These are phyloP conservation scores for Leptinotarsa peninsularis DNA, from an alignment of 2,888 invertebrate genomes.

Conservation along the genomic window DNA sequence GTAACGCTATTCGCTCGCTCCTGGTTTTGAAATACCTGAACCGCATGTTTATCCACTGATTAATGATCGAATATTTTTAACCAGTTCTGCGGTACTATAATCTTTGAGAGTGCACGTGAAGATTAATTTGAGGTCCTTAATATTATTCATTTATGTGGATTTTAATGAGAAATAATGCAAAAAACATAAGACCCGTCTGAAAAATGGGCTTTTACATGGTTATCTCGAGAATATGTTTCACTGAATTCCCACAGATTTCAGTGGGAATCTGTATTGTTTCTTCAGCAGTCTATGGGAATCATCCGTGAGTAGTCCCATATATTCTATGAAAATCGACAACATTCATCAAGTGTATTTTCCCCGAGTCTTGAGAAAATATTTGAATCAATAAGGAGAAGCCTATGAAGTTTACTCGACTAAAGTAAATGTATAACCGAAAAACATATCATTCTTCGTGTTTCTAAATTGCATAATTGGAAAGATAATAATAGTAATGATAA, in stretches of 20 bases:
- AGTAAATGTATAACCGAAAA: too few species aligned
- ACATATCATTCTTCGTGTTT: too few species aligned
- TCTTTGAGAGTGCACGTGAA: slow-evolving; percentile 52
- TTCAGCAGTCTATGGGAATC: background rate
- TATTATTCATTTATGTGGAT: slow-evolving; percentile 57
- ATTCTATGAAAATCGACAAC: background rate
- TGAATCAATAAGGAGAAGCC: too few species aligned
- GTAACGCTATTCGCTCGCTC: slow-evolving; percentile 51
- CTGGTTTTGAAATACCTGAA: slow-evolving; percentile 62
- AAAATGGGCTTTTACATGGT: slow-evolving; percentile 34
- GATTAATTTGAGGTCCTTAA: slow-evolving; percentile 56
- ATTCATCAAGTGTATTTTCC: too few species aligned
- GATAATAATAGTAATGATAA: too few species aligned
- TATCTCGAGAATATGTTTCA: slow-evolving; percentile 35
- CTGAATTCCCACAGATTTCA: slow-evolving; percentile 22
- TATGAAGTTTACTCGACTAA: too few species aligned
- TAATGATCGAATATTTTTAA: slow-evolving; percentile 62
- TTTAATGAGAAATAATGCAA: slow-evolving; percentile 53
- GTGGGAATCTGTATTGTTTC: background rate
- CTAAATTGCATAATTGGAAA: too few species aligned
- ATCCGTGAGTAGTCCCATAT: background rate
- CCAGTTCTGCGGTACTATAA: slow-evolving; percentile 57
- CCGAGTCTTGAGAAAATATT: too few species aligned
- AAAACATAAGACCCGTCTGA: slow-evolving; percentile 36
- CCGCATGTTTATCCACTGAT: slow-evolving; percentile 61